Base-by-base conservation (phyloP, 1,140 invertebrate genomes). In the Eubasilissa regina region DNA sequence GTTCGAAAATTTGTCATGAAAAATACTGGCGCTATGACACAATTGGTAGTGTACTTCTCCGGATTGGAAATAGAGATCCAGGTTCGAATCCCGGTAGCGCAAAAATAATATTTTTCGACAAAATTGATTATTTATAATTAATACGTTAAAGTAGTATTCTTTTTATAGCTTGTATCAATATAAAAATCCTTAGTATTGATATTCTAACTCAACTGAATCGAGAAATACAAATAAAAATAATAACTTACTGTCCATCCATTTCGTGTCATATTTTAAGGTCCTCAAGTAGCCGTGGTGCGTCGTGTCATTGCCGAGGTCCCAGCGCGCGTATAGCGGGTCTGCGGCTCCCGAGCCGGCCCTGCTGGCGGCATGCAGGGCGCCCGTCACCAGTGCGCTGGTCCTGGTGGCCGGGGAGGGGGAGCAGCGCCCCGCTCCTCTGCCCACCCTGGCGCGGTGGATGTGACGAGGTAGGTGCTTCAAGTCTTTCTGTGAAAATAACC, bases 191-290 rank as follows among this genome's bases (percentile, higher is more conserved):
- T n/a, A n/a, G n/a, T n/a, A n/a, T n/a, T n/a, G n/a, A n/a, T n/a
- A n/a, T n/a, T n/a, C n/a, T n/a, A n/a, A n/a, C n/a, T n/a, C n/a
- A n/a, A n/a, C n/a, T n/a, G n/a, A n/a, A n/a, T n/a, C n/a, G n/a
- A n/a, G n/a, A n/a, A n/a, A n/a, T n/a, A n/a, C n/a, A n/a, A 25
- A 60, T 48, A 17, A 75, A 75, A 25, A 55, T 11, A 15, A 9
- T 47, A n/a, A 66, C 81, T 83, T 45, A 83, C 81, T 56, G 43
- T 83, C 79, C 44, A 83, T 62, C 81, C 81, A 83, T 47, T 78
- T 78, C 4, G 81, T 83, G 75, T 83, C 77, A 56, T 83, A 79
- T 74, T 74, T 83, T 15, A 79, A 25, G 0, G 81, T 83, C 47
- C 81, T 78, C 17, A 75, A 51, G 47, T 83, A 83, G 0, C 55